These are phyloP conservation scores for Aphaenogaster rudis DNA, from an alignment of 1,140 invertebrate species.

Conservation along the genomic window DNA sequence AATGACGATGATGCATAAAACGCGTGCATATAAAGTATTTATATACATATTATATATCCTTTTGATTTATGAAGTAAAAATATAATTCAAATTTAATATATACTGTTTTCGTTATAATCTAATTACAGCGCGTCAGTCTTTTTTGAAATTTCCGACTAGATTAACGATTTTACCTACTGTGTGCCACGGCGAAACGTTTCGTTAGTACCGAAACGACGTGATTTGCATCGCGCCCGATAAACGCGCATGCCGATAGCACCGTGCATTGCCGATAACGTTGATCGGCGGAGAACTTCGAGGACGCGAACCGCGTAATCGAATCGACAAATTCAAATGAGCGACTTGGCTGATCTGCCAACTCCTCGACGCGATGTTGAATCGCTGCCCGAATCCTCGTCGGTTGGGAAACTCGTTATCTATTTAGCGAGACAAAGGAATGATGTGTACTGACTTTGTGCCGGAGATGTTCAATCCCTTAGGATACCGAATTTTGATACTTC, in stretches of 20 bases:
- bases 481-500: neutral
- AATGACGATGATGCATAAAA: neutral
- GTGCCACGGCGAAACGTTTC: conserved; percentile 23
- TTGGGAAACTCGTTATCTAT: conserved; percentile 26
- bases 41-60: neutral
- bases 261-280: conserved; percentile 40
- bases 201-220: conserved; percentile 46
- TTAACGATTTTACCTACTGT: conserved; percentile 39
- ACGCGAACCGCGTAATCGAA: conserved; percentile 55
- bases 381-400: conserved; percentile 5
- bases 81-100: neutral
- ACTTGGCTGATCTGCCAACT: conserved; percentile 51
- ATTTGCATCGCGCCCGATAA: conserved; percentile 61
- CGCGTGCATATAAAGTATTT: neutral
- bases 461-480: neutral
- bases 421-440: conserved; percentile 22
- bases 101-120: neutral
- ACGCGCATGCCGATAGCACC: conserved; percentile 52
- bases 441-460: neutral
- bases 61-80: neutral
- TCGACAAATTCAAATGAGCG: conserved; percentile 60
- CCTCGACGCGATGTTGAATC: conserved; percentile 41
- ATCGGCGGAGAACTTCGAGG: conserved; percentile 43
- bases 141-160: conserved; percentile 30
- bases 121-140: neutral